A percentile compares a stretch with the other conserved stretches of the same genome.
Evolutionary conservation across 1,140 invertebrate species (phyloP).

Genomic region (Tetragonula clypearis): DNA sequence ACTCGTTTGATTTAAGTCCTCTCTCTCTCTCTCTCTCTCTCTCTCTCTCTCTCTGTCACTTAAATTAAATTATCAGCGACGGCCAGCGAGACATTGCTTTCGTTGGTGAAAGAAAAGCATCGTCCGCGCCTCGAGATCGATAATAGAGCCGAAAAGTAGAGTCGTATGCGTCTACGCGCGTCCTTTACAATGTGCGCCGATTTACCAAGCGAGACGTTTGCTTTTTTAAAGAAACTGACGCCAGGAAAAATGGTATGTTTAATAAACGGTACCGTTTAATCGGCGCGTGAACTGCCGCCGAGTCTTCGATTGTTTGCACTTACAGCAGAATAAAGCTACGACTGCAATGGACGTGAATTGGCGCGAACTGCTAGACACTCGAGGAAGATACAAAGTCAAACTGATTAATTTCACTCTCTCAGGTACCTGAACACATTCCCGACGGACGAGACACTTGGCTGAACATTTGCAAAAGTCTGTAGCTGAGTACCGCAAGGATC

Average conservation of each 20-base stretch:
- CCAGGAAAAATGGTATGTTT: not conserved
- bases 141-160: slow-evolving; percentile 46
- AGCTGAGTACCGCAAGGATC: no score
- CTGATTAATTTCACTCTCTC: no score
- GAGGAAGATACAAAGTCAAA: no score
- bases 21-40: not conserved
- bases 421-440: no score
- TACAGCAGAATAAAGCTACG: not conserved
- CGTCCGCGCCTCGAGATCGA: slow-evolving; percentile 56
- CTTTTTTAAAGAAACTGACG: slow-evolving; percentile 6
- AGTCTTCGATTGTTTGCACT: not conserved
- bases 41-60: not conserved
- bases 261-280: no score
- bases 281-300: not conserved
- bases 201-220: not conserved
- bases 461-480: no score
- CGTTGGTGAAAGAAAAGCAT: slow-evolving; percentile 70
- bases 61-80: slow-evolving; percentile 66
- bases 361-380: no score
- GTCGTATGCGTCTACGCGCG: slow-evolving; percentile 50
- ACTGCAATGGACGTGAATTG: no score
- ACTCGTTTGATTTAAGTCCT: not conserved
- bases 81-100: slow-evolving; percentile 69
- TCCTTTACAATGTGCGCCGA: not conserved
- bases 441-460: no score